Conservation (phyloP, 2,113 vertebrate genomes). For the Gymnocephalus cernua region DNA sequence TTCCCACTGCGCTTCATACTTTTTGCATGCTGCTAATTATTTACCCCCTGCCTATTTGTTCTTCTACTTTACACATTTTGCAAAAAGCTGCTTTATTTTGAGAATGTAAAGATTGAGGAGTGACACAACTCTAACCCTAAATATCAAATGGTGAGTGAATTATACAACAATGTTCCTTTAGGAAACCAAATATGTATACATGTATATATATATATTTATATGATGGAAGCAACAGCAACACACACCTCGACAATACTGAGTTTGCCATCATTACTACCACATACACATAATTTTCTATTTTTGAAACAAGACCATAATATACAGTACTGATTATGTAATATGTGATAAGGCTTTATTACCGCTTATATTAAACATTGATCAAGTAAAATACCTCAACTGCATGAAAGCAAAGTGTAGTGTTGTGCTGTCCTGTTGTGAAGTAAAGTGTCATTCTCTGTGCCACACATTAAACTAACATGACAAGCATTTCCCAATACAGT, state of each 20-base stretch:
- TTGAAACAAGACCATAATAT: neutral
- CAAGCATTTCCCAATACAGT: slow-evolving; percentile 58
- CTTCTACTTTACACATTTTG: neutral
- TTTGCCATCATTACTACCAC: neutral
- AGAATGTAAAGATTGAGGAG: neutral
- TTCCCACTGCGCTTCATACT: neutral
- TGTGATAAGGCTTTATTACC: neutral
- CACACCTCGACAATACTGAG: neutral
- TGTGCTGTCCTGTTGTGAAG: slow-evolving; percentile 78
- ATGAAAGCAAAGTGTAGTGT: slow-evolving; percentile 68
- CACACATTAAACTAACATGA: slow-evolving; percentile 64
- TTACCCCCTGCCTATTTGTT: neutral
- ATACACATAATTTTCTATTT: neutral
- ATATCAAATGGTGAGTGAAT: slow-evolving; percentile 33
- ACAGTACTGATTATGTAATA: neutral
- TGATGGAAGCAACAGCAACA: neutral
- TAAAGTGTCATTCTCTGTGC: slow-evolving; percentile 74
- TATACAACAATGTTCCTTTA: neutral
- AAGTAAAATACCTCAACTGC: slow-evolving; percentile 54
- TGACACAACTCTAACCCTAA: neutral
- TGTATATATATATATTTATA: neutral
- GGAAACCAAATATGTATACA: neutral
- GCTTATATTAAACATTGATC: neutral
- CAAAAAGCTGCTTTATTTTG: slow-evolving; percentile 17
- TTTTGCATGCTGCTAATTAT: slow-evolving; percentile 43